Evolutionary conservation across 2,797 vertebrate genomes (phyloP).

Genomic region (Aldrovandia affinis): DNA sequence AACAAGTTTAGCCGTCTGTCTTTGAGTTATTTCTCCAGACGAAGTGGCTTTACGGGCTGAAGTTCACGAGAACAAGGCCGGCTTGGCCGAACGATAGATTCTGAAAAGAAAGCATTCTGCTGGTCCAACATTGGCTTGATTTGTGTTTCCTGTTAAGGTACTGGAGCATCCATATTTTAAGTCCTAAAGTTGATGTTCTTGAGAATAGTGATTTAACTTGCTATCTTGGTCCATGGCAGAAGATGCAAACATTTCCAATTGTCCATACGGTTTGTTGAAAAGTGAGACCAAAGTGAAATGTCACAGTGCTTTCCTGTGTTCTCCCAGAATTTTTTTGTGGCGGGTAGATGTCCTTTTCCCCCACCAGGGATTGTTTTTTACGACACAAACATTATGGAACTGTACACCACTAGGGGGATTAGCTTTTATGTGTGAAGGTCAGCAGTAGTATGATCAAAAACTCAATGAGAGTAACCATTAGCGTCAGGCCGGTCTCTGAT

Average conservation of each 20-base stretch:
- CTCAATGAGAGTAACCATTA: neutral
- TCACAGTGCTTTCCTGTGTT: conserved; percentile 43
- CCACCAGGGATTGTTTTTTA: conserved; percentile 40
- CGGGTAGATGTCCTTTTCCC: conserved; percentile 14
- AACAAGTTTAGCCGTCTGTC: conserved; percentile 80
- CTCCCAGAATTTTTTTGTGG: conserved; percentile 39
- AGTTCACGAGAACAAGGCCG: conserved; percentile 77
- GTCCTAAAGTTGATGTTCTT: conserved; percentile 57
- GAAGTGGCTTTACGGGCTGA: conserved; percentile 70
- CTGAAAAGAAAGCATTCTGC: conserved; percentile 37
- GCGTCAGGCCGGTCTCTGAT: conserved; percentile 54
- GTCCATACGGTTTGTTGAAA: conserved; percentile 55
- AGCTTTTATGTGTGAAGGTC: conserved; percentile 43
- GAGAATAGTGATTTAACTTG: conserved; percentile 44
- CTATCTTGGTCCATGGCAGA: conserved; percentile 34
- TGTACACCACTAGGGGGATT: conserved; percentile 58
- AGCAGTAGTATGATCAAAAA: conserved; percentile 9
- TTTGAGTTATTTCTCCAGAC: conserved; percentile 85
- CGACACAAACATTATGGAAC: conserved; percentile 35
- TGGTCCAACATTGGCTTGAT: neutral
- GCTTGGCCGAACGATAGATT: conserved; percentile 78
- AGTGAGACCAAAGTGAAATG: conserved; percentile 45
- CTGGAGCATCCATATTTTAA: conserved; percentile 21
- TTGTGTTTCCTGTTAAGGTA: conserved; percentile 33
- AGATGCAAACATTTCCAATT: conserved; percentile 8